Base-by-base conservation (phyloP, 2,113 vertebrate genomes). In the Oryzias woworae region DNA sequence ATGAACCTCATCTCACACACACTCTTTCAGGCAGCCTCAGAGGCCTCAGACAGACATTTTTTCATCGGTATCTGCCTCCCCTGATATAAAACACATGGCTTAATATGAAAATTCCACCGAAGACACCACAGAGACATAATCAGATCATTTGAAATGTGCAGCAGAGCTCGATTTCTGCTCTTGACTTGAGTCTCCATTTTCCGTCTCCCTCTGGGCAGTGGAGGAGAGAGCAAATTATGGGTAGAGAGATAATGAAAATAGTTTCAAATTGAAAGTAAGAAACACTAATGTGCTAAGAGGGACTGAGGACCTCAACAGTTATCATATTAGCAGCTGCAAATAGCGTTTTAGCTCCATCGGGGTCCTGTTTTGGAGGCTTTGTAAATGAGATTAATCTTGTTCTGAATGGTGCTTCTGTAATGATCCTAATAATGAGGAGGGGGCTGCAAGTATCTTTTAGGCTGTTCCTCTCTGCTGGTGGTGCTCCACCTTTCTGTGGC, bases 251-350 rank as follows among this genome's bases (percentile, higher is more conserved):
- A 91, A 92, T 90, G 90, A 90, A 90, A 90, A 92, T 90, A 87
- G 84, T 92, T 90, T 90, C 76, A 90, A 91, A 91, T 91, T 91
- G 89, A 90, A 91, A 89, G 86, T 77, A 87, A 84, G 89, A 84
- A 36, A 87, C 81, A 62, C 89, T 90, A 92, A 92, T 92, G 85
- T 77, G 88, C 85, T 91, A 84, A 87, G 88, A 89, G 89, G 84
- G 84, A 85, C 71, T 31, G 69, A 84, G 82, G 82, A 90, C 84
- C 88, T 88, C 77, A 42, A 70, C 81, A 48, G 83, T 91, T 91
- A 92, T 92, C 92, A 90, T 90, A 92, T 92, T 91, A 92, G 86
- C 71, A 83, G 89, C 77, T 86, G 73, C 81, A 90, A 85, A 92
- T 88, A 88, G 85, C 68, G 74, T 86, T 71, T 78, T 60, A 61